phyloP scores from a whole-genome alignment of 2,888 invertebrate species.

The Apeira syringaria region DNA sequence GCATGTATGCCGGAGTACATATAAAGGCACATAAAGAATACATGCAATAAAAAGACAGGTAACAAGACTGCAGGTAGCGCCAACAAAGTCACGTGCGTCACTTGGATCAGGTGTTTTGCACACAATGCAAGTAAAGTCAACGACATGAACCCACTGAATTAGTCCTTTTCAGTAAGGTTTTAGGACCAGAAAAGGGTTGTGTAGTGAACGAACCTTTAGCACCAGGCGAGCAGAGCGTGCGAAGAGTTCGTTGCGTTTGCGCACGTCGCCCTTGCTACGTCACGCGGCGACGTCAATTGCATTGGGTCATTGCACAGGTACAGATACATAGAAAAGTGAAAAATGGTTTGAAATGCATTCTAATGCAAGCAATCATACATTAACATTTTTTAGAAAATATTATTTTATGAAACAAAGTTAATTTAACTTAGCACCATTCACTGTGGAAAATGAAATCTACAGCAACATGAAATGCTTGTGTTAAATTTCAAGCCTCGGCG shows the following conservation, averaged over 20 bases:
- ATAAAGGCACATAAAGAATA: slow-evolving; percentile 27
- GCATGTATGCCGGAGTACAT: slow-evolving; percentile 25
- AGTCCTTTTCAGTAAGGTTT: slow-evolving; percentile 53
- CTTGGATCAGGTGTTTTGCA: slow-evolving; percentile 38
- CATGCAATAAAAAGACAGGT: slow-evolving; percentile 21
- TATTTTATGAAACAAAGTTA: no score
- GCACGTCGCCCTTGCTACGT: slow-evolving; percentile 53
- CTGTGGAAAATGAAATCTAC: no score
- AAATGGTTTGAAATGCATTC: neutral
- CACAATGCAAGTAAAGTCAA: slow-evolving; percentile 38
- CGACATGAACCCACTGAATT: slow-evolving; percentile 25
- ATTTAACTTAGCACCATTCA: no score
- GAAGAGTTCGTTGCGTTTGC: slow-evolving; percentile 46
- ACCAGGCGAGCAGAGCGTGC: slow-evolving; percentile 60
- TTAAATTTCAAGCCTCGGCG: no score
- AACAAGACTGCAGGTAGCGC: slow-evolving; percentile 13
- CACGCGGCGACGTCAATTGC: slow-evolving; percentile 43
- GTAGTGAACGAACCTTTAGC: slow-evolving; percentile 63
- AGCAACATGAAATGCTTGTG: no score
- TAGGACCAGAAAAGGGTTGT: slow-evolving; percentile 76
- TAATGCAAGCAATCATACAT: no score
- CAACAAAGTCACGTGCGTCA: slow-evolving; percentile 7
- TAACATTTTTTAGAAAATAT: no score
- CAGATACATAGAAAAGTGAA: slow-evolving; percentile 27
- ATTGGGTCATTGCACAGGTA: slow-evolving; percentile 51